Evolutionary conservation across 2,113 vertebrate species (phyloP), one percentile per base, ranked within the genome.

Genomic region (Leucopsar rothschildi): DNA sequence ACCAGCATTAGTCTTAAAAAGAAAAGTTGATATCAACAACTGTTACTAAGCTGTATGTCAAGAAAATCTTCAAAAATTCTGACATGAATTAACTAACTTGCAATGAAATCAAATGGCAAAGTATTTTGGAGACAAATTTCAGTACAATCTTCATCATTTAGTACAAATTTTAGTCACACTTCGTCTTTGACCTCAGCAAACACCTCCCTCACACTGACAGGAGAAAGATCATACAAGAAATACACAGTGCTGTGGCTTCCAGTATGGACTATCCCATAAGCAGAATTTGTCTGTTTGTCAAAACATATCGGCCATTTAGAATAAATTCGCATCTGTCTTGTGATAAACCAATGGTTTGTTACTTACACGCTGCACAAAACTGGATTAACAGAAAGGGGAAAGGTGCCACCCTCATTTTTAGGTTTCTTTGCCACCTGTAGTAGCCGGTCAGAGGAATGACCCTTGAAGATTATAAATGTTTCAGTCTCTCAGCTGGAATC

Each of bases 401-500:
- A n/a, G 33, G 6, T 40, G n/a, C 3, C 44, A 21, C 28, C 19
- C 19, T 20, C 23, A 45, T 7, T 35, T 49, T 49, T 5, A 50
- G 5, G 20, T 27, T 33, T 49, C 37, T 33, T 39, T 68, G 28
- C 22, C 61, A 73, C 10, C 45, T 45, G 8, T 0, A 28, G 27
- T 11, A 56, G 13, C 6, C 20, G 22, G 13, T 3, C 35, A 79
- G 0, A 63, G 6, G 5, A 56, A n/a, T 11, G 7, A 11, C 27
- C 11, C 29, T 5, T 16, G 5, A 33, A 55, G 14, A 19, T 7
- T 9, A 2, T 1, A 55, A 50, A 42, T 0, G 16, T 5, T 40
- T 49, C 22, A 22, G 11, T 47, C 35, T 39, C 44, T 8, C 28
- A 64, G 2, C 5, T 24, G 18, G 7, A 5, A 79, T 0, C 17